phyloP scores from a whole-genome alignment of 2,888 invertebrate species.

The Caradrina clavipalpis region DNA sequence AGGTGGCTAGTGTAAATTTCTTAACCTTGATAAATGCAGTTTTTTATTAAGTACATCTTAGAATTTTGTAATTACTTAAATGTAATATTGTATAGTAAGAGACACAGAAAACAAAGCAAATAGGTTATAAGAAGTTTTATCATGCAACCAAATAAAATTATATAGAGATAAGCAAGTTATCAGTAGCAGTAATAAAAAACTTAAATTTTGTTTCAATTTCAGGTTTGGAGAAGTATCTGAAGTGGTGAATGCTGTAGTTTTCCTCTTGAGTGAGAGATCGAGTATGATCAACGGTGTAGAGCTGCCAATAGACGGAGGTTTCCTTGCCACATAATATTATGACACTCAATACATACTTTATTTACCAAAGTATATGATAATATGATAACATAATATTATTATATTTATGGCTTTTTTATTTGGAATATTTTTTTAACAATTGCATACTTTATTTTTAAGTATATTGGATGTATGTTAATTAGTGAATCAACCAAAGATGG shows the following conservation, averaged over 20 bases:
- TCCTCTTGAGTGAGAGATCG: conserved; percentile 94
- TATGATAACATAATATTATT: conserved; percentile 21
- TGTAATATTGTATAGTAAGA: not conserved
- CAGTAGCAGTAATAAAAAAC: not conserved
- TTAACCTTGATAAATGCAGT: not conserved
- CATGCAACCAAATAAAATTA: conserved; percentile 17
- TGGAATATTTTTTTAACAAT: conserved; percentile 58
- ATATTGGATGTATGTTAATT: conserved; percentile 55
- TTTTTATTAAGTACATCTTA: not conserved
- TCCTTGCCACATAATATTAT: conserved; percentile 86
- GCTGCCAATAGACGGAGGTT: conserved; percentile 96
- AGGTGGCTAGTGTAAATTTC: not conserved
- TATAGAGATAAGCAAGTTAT: conserved; percentile 30
- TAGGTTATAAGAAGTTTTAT: conserved; percentile 28
- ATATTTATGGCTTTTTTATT: conserved; percentile 44
- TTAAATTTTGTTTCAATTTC: conserved; percentile 61
- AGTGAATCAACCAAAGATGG: conserved; percentile 63
- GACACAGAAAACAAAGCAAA: conserved; percentile 13
- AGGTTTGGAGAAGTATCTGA: conserved; percentile 95
- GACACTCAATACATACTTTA: conserved; percentile 26
- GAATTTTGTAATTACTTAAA: too few relatives aligned
- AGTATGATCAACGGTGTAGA: conserved; percentile 95
- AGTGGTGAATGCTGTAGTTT: conserved; percentile 95
- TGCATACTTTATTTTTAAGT: conserved; percentile 56
- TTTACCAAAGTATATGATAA: conserved; percentile 29